Conservation (phyloP, 2,888 invertebrate genomes). For the Himalopsyche kuldschensis region DNA sequence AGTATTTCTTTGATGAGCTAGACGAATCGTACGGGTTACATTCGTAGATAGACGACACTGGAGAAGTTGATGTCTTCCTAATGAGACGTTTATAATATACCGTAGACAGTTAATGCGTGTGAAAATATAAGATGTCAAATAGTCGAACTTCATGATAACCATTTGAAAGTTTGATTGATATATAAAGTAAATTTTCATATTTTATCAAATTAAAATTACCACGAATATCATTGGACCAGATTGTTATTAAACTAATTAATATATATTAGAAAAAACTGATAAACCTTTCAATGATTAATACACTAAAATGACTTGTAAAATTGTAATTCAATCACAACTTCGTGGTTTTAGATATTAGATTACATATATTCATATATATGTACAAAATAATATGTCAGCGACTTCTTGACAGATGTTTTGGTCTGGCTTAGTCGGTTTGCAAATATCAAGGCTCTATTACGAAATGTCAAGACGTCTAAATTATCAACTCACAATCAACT, state of each 20-base stretch:
- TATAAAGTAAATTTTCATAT: background rate
- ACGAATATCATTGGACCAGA: background rate
- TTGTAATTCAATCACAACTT: background rate
- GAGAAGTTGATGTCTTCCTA: background rate
- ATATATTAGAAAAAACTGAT: background rate
- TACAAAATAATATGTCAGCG: background rate
- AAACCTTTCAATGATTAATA: background rate
- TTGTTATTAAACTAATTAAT: background rate
- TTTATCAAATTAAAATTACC: background rate
- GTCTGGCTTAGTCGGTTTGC: background rate
- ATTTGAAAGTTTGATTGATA: background rate
- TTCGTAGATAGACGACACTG: background rate
- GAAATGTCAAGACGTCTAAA: background rate
- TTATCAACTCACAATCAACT: background rate
- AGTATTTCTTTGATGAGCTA: background rate
- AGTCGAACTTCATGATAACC: background rate
- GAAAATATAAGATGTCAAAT: background rate
- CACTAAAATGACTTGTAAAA: background rate
- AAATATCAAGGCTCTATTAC: conserved; percentile 1
- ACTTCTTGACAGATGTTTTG: background rate
- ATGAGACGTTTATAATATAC: background rate
- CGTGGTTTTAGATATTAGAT: background rate
- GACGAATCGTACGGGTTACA: background rate
- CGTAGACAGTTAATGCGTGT: background rate
- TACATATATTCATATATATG: background rate